phyloP scores from a whole-genome alignment of 2,888 invertebrate species.

The Leptinotarsa peninsularis region DNA sequence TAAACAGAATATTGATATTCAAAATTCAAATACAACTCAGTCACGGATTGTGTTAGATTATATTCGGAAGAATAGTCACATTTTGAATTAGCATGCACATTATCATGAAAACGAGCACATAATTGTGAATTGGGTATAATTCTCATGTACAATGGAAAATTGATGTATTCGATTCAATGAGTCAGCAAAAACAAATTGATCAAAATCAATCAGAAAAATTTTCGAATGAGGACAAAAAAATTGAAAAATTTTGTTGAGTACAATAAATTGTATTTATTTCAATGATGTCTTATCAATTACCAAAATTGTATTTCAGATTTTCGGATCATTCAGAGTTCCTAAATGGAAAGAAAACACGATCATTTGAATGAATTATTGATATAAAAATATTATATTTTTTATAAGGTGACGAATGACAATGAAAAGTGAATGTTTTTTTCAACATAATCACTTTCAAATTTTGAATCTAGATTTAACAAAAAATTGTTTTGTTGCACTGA shows the following conservation, averaged over 20 bases:
- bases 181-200: neutral
- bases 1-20: neutral
- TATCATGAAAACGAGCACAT: neutral
- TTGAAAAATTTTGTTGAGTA: neutral
- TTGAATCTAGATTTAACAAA: too few relatives aligned
- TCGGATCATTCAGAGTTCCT: too few relatives aligned
- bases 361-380: too few relatives aligned
- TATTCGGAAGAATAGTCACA: too few relatives aligned
- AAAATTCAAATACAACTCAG: too few relatives aligned
- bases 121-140: conserved; percentile 5
- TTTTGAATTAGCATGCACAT: neutral
- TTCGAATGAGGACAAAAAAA: neutral
- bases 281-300: neutral
- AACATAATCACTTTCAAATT: too few relatives aligned
- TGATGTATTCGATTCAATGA: conserved; percentile 7
- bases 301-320: neutral
- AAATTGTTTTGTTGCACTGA: too few relatives aligned
- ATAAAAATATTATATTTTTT: too few relatives aligned
- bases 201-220: neutral
- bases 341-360: too few relatives aligned
- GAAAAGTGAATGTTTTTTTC: too few relatives aligned
- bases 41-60: too few relatives aligned
- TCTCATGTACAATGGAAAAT: neutral
- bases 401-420: too few relatives aligned
- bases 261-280: conserved; percentile 17